These are phyloP conservation scores for Ganaspis brasiliensis DNA, from an alignment of 2,888 invertebrate genomes.

Conservation along the genomic window DNA sequence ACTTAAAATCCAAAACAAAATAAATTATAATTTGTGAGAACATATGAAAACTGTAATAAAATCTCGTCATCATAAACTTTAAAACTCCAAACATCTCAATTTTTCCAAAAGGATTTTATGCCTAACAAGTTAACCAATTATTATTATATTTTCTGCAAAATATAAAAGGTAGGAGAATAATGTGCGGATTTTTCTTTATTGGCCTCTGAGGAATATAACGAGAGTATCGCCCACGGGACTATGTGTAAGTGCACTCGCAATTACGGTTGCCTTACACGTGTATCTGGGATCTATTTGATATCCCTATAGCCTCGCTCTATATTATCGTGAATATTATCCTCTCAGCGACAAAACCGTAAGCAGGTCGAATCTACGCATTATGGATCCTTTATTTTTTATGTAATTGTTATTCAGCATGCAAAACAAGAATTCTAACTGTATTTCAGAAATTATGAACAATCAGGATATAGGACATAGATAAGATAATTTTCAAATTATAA, in stretches of 20 bases:
- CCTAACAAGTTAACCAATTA: neutral
- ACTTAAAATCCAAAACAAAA: too few relatives aligned
- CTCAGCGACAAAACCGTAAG: constrained; percentile 38
- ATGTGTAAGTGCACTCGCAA: constrained; percentile 39
- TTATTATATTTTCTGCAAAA: constrained; percentile 30
- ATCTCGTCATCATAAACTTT: neutral
- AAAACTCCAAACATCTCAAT: neutral
- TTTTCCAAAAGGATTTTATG: neutral
- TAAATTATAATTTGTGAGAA: too few relatives aligned
- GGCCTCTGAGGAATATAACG: constrained; percentile 26
- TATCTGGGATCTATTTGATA: constrained; percentile 39
- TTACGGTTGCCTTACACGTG: constrained; percentile 33
- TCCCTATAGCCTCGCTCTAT: constrained; percentile 37
- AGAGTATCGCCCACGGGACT: constrained; percentile 42
- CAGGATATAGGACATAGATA: constrained; percentile 19
- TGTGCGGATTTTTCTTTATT: constrained; percentile 1
- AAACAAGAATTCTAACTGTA: constrained; percentile 35
- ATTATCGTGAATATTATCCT: constrained; percentile 41
- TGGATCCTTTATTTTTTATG: constrained; percentile 20
- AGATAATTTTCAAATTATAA: constrained; percentile 36
- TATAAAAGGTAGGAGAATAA: constrained; percentile 25
- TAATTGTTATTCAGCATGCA: constrained; percentile 27
- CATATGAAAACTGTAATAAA: neutral
- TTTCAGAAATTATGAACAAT: constrained; percentile 25
- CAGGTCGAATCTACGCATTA: constrained; percentile 38